Evolutionary conservation across 2,888 invertebrate genomes (phyloP).

Genomic region (Maniola hyperantus): DNA sequence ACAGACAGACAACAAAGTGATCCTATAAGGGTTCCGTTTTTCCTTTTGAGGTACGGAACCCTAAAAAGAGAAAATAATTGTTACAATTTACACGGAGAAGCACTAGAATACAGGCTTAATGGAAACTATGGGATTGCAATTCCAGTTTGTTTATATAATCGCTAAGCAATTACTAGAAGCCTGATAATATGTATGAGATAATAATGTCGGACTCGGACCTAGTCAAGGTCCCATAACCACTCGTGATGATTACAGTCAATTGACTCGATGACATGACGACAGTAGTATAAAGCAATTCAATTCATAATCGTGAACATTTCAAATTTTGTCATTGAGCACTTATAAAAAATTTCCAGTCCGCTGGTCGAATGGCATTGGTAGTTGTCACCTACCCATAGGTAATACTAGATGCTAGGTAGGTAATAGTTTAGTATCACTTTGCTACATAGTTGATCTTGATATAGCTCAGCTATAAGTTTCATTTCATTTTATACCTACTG

Average conservation of each 20-base stretch:
- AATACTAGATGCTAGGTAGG: not conserved
- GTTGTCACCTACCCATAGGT: no score
- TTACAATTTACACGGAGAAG: not conserved
- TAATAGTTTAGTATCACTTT: not conserved
- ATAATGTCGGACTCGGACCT: conserved; percentile 33
- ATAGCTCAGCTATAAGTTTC: no score
- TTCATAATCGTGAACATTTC: conserved; percentile 23
- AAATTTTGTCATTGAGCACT: conserved; percentile 19
- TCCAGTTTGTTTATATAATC: not conserved
- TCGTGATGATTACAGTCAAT: conserved; percentile 42
- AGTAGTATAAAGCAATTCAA: conserved; percentile 31
- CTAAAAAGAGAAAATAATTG: not conserved
- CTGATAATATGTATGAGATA: conserved; percentile 37
- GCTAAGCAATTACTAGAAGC: conserved; percentile 2
- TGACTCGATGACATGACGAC: conserved; percentile 38
- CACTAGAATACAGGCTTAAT: not conserved
- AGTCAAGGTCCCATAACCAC: conserved; percentile 41
- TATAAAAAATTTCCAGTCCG: not conserved
- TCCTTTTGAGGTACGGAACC: no score
- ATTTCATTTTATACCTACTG: no score
- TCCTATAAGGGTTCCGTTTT: no score
- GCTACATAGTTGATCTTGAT: not conserved
- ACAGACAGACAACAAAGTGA: no score
- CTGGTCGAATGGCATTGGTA: not conserved
- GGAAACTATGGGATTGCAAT: conserved; percentile 1